phyloP scores from a whole-genome alignment of 1,140 invertebrate species.

The Zaprionus capensis region DNA sequence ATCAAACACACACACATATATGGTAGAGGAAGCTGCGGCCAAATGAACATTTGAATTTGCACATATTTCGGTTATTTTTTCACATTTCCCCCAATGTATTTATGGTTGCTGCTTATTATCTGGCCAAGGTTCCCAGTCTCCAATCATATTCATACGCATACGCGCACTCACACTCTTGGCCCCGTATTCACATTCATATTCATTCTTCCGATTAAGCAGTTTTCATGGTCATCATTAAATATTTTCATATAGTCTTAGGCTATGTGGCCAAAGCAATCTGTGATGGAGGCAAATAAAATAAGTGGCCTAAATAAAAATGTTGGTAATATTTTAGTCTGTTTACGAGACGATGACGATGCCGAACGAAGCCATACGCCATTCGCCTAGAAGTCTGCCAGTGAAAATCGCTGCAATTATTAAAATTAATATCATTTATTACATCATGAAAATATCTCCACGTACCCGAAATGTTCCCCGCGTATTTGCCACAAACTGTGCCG shows the following conservation, averaged over 20 bases:
- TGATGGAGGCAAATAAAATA: constrained; percentile 71
- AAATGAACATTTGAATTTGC: constrained; percentile 65
- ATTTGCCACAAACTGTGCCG: constrained; percentile 71
- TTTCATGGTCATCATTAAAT: constrained; percentile 78
- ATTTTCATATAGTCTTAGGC: constrained; percentile 52
- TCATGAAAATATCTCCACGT: constrained; percentile 69
- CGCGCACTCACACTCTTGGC: not conserved
- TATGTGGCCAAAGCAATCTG: constrained; percentile 44
- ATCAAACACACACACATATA: constrained; percentile 1
- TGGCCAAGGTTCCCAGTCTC: constrained; percentile 29
- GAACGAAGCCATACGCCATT: constrained; percentile 6
- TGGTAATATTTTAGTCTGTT: constrained; percentile 41
- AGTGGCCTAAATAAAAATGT: constrained; percentile 77
- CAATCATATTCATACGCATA: not conserved
- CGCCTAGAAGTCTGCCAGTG: constrained; percentile 33
- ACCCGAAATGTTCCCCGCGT: constrained; percentile 32
- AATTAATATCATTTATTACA: constrained; percentile 82
- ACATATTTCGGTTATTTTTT: constrained; percentile 57
- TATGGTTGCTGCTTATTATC: constrained; percentile 69
- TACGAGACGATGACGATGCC: constrained; percentile 40
- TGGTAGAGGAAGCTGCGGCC: constrained; percentile 25
- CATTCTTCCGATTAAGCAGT: constrained; percentile 82
- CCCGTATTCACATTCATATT: constrained; percentile 60
- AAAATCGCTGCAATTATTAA: constrained; percentile 77
- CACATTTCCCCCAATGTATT: constrained; percentile 53